Percentiles rank a stretch among this genome's conserved stretches.
phyloP scores from a whole-genome alignment of 2,888 invertebrate species.

The Conomelus anceps region DNA sequence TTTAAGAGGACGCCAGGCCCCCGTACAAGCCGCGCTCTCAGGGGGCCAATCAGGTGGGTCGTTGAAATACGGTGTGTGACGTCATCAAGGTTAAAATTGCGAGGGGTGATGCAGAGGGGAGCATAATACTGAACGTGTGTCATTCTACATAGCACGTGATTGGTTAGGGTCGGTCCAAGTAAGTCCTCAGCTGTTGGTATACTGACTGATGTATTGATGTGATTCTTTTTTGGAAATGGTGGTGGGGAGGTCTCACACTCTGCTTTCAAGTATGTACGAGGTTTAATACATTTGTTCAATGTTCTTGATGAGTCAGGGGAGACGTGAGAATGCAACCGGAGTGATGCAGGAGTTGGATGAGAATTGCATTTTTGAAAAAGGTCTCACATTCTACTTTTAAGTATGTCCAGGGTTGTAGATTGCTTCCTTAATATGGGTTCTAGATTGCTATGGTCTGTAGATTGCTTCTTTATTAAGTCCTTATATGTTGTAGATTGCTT shows the following conservation, averaged over 20 bases:
- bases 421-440: no score
- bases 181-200: neutral
- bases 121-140: neutral
- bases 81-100: neutral
- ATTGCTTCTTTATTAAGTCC: no score
- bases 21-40: neutral
- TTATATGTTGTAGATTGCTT: no score
- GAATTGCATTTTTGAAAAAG: no score
- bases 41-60: neutral
- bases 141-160: neutral
- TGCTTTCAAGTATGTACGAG: neutral
- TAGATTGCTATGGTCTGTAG: no score
- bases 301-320: no score
- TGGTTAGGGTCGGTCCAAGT: neutral
- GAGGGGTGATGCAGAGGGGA: neutral
- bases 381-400: no score
- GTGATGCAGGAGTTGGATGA: no score
- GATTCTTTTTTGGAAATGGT: neutral
- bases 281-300: neutral
- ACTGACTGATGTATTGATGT: neutral
- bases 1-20: neutral
- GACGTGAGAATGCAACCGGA: no score
- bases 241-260: neutral
- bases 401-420: no score
- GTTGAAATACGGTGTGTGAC: neutral